A percentile compares a stretch with the other conserved stretches of the same genome.
Conservation (phyloP, 2,797 vertebrate species). For the Pseudotriccus pelzelni region DNA sequence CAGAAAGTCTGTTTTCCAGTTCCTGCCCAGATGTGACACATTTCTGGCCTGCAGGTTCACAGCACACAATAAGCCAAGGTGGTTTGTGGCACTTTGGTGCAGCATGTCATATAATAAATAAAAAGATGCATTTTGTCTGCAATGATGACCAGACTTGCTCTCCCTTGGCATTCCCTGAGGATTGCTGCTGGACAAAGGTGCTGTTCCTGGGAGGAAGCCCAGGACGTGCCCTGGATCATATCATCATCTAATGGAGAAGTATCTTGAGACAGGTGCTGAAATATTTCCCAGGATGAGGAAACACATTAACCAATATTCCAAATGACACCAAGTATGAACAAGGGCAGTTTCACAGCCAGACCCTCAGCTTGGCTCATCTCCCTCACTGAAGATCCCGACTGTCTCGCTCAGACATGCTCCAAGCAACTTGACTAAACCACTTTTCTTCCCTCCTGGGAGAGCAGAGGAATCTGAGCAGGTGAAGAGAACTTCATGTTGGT, state of each 20-base stretch:
- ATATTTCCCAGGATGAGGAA: background rate
- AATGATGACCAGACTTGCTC: background rate
- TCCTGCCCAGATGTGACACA: background rate
- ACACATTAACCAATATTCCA: background rate
- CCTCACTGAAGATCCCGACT: background rate
- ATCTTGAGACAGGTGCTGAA: fast-evolving
- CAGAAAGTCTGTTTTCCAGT: background rate
- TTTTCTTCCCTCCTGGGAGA: background rate
- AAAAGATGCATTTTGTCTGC: background rate
- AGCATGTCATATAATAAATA: fast-evolving
- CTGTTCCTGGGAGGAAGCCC: background rate
- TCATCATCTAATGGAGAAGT: background rate
- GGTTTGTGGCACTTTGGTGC: background rate
- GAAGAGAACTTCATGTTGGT: background rate
- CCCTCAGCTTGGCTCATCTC: background rate
- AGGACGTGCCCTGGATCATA: background rate
- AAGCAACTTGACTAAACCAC: background rate
- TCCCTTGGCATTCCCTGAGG: background rate
- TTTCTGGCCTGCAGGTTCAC: background rate
- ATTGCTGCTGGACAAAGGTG: background rate
- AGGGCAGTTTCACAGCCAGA: background rate
- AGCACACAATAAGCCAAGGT: background rate
- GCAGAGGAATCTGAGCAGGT: background rate
- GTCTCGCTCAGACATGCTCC: background rate
- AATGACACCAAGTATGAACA: background rate